Conservation (phyloP, 2,113 vertebrate species). For the Hepsetus odoe region DNA sequence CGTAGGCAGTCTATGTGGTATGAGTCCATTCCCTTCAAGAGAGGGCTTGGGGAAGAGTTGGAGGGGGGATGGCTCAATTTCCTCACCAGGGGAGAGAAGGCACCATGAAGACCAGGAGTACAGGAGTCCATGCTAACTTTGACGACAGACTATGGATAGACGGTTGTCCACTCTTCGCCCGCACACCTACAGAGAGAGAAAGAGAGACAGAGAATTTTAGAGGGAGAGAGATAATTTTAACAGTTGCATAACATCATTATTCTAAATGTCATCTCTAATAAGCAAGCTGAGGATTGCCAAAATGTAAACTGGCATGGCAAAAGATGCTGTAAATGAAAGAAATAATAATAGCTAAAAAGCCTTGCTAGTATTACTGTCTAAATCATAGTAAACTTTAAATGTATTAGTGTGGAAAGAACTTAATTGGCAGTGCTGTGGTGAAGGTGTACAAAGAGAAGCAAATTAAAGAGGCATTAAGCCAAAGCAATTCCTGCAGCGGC, state of each 20-base stretch:
- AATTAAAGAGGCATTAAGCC: slow-evolving; percentile 74
- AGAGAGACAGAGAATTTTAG: not conserved
- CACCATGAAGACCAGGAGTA: slow-evolving; percentile 84
- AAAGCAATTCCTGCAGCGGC: slow-evolving; percentile 64
- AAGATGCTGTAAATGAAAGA: not conserved
- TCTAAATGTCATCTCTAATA: not conserved
- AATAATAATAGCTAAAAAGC: slow-evolving; percentile 3
- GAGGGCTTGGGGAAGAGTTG: not conserved
- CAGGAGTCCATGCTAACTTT: slow-evolving; percentile 75
- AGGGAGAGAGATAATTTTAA: not conserved
- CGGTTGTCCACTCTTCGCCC: slow-evolving; percentile 86
- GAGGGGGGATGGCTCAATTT: slow-evolving; percentile 49
- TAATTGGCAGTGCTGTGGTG: slow-evolving; percentile 66
- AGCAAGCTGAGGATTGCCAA: not conserved
- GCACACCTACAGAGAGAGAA: slow-evolving; percentile 79
- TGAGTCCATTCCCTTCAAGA: slow-evolving; percentile 34
- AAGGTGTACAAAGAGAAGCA: slow-evolving; percentile 61
- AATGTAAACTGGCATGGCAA: not conserved
- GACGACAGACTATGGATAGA: slow-evolving; percentile 74
- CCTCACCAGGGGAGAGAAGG: slow-evolving; percentile 88
- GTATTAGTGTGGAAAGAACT: slow-evolving; percentile 41
- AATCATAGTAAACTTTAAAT: slow-evolving; percentile 50
- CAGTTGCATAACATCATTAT: not conserved
- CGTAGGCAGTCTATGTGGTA: slow-evolving; percentile 65
- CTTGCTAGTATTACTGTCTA: slow-evolving; percentile 36